phyloP scores from a whole-genome alignment of 1,140 invertebrate genomes.

The Bombus impatiens region DNA sequence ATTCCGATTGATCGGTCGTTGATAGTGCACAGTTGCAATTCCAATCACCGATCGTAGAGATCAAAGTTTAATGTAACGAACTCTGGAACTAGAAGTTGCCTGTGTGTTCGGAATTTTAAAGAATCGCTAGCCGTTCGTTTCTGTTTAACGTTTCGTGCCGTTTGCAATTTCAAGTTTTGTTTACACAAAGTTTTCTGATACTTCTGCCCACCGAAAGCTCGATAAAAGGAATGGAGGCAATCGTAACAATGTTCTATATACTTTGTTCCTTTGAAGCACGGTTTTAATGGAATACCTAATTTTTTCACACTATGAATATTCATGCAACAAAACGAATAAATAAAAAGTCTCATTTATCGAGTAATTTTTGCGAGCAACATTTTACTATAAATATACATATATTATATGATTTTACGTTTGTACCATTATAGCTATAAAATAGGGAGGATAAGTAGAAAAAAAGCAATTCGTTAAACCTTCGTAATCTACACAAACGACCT shows the following conservation, averaged over 20 bases:
- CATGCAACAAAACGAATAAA: background rate
- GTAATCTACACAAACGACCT: background rate
- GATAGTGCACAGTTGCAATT: background rate
- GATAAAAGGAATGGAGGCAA: background rate
- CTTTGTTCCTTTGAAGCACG: background rate
- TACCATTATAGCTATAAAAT: background rate
- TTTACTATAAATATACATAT: background rate
- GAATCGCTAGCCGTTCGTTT: background rate
- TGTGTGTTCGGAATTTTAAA: conserved; percentile 1
- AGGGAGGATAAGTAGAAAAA: background rate
- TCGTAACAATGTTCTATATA: background rate
- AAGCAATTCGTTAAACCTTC: background rate
- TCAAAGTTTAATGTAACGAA: conserved; percentile 27
- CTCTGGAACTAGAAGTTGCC: background rate
- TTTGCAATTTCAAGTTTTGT: conserved; percentile 1
- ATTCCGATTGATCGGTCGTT: conserved; percentile 24
- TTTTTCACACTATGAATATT: background rate
- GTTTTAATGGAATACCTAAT: background rate
- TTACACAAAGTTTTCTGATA: background rate
- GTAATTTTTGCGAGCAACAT: background rate
- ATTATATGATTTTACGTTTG: background rate
- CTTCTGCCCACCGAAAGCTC: background rate
- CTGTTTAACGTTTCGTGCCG: background rate
- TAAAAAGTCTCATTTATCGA: background rate
- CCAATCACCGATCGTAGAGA: background rate